These are phyloP conservation scores for Acrossocheilus fasciatus DNA, from an alignment of 2,797 vertebrate genomes.

Conservation along the genomic window DNA sequence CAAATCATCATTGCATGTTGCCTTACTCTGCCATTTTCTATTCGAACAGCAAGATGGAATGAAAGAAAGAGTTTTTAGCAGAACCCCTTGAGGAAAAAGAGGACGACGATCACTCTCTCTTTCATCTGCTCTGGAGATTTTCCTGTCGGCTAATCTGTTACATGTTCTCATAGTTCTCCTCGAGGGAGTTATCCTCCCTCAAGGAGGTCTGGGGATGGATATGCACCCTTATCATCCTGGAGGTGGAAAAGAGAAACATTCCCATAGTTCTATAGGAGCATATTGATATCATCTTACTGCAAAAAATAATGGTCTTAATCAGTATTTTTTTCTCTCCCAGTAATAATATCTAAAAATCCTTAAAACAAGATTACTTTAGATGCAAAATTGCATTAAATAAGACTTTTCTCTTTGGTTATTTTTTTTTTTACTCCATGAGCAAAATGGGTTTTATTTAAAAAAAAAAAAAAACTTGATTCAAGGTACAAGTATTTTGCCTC, in stretches of 20 bases:
- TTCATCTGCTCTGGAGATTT: constrained; percentile 38
- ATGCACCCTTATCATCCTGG: constrained; percentile 31
- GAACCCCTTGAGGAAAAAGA: constrained; percentile 15
- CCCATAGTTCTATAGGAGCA: neutral
- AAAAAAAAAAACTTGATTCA: neutral
- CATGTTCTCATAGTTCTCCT: constrained; percentile 37
- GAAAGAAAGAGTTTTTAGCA: constrained; percentile 9
- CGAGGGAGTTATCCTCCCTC: constrained; percentile 25
- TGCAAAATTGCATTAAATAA: constrained; percentile 16
- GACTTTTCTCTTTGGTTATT: neutral
- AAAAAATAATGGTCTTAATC: neutral
- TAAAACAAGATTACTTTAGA: constrained; percentile 17
- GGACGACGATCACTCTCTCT: constrained; percentile 23
- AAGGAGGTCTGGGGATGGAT: constrained; percentile 44
- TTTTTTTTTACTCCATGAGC: constrained; percentile 5
- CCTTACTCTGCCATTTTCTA: constrained; percentile 12
- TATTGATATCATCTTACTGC: neutral
- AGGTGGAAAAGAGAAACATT: constrained; percentile 3
- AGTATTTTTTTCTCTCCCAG: neutral
- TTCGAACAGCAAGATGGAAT: neutral
- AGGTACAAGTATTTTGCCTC: neutral
- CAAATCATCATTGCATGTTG: constrained; percentile 14
- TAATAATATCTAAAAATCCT: neutral
- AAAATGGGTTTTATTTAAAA: neutral
- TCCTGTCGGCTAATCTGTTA: constrained; percentile 47